These are phyloP conservation scores for Blera fallax DNA, from an alignment of 2,888 invertebrate genomes.

Conservation along the genomic window DNA sequence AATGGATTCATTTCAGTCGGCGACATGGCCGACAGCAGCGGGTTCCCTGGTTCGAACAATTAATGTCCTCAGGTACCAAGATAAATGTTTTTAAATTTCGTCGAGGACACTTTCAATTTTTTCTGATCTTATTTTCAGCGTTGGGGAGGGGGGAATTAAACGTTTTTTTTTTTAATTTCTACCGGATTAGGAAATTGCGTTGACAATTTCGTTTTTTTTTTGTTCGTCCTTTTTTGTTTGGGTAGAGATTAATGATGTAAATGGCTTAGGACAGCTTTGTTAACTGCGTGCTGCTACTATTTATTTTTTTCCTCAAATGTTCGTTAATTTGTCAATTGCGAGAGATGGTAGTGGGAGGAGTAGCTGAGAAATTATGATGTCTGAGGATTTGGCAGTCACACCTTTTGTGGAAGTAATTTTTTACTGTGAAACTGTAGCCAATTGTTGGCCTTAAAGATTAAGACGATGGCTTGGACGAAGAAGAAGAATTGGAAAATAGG, in stretches of 20 bases:
- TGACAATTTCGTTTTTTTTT: slow-evolving; percentile 33
- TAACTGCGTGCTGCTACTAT: slow-evolving; percentile 8
- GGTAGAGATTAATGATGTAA: slow-evolving; percentile 51
- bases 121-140: background rate
- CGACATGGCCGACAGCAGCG: background rate
- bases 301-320: background rate
- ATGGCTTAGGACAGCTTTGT: slow-evolving; percentile 35
- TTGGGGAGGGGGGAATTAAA: background rate
- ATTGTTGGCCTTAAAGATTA: background rate
- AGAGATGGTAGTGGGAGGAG: background rate
- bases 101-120: slow-evolving; percentile 58
- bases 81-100: slow-evolving; percentile 63
- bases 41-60: slow-evolving; percentile 38
- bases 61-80: slow-evolving; percentile 65
- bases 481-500: no score
- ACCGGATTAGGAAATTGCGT: slow-evolving; percentile 55
- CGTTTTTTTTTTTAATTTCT: slow-evolving; percentile 37
- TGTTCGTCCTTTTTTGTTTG: background rate
- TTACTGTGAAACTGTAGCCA: background rate
- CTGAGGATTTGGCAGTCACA: background rate
- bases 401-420: background rate
- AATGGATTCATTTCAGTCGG: slow-evolving; percentile 12
- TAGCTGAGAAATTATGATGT: slow-evolving; percentile 17
- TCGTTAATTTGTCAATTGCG: slow-evolving; percentile 36
- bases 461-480: no score